Evolutionary conservation across 2,113 vertebrate genomes (phyloP).

Genomic region (Silurus glanis): DNA sequence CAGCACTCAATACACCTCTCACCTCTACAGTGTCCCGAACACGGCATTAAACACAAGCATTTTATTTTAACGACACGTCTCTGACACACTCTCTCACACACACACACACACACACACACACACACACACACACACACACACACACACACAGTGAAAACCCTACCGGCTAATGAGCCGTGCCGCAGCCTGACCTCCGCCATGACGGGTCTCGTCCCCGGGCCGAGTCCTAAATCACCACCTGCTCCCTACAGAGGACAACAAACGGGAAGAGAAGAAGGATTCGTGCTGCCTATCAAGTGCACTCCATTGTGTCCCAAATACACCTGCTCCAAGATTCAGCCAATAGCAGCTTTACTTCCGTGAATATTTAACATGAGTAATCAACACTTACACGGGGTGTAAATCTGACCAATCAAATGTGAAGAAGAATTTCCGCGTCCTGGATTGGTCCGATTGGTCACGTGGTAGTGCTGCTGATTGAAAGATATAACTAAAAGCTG

Average conservation of each 20-base stretch:
- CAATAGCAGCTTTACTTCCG: not conserved
- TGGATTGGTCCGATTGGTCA: not conserved
- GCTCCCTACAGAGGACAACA: not conserved
- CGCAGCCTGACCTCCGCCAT: conserved; percentile 53
- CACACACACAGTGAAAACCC: conserved; percentile 8
- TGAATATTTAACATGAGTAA: not conserved
- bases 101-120: too few relatives aligned
- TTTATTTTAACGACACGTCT: not conserved
- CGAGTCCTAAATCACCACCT: not conserved
- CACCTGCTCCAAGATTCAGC: not conserved
- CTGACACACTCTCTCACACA: not conserved
- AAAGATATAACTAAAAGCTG: not conserved
- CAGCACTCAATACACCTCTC: not conserved
- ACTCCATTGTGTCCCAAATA: not conserved
- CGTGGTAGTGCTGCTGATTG: not conserved
- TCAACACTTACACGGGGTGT: not conserved
- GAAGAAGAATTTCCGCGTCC: not conserved
- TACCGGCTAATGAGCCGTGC: not conserved
- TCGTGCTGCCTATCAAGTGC: not conserved
- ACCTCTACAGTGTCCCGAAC: not conserved
- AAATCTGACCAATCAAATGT: conserved; percentile 12
- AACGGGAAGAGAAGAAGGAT: not conserved
- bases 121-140: not conserved
- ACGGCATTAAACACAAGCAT: not conserved
- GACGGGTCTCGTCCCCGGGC: not conserved